Base-by-base conservation (phyloP, 2,113 vertebrate species). In the Lasiurus cinereus region DNA sequence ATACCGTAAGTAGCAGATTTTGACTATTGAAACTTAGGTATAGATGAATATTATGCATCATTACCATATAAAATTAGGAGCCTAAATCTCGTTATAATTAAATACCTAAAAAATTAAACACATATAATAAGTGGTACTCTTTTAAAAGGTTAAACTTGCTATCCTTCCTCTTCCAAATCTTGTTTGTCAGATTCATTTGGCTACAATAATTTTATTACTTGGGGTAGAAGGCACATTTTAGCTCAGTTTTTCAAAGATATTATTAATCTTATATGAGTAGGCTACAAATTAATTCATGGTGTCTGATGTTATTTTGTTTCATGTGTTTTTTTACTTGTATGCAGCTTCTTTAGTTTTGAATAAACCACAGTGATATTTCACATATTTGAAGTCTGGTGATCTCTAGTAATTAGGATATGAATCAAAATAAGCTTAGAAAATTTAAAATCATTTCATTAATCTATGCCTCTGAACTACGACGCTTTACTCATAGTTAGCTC, bases 381-480 rank as follows among this genome's bases (percentile, higher is more conserved):
- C 12, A 19, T 80, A 70, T 80, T 92, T 85, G 48, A 90, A 90
- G 36, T 95, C 87, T 36, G 29, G 52, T 15, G 15, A 91, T 66
- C 56, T 80, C 52, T 86, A 87, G 64, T 72, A 91, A 91, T 59
- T 91, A 76, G 74, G 59, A 72, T 86, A 64, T 39, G 83, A 96
- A 93, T 95, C 74, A 66, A 91, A 96, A 59, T 91, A 90, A 96
- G 82, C 43, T 88, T 92, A 95, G 83, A 92, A 91, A 92, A 95
- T 52, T 93, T 52, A 73, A 93, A 90, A 92, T 94, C 92, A 92
- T 92, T 90, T 90, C 85, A 95, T 86, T 95, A 62, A 73, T 84
- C 83, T 95, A 56, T 90, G 87, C 84, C 46, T 84, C 46, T 13
- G 50, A 86, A 79, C 56, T 80, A 29, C 82, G 27, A 91, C 86